Conservation (phyloP, 2,113 vertebrate genomes). For the Upupa epops region DNA sequence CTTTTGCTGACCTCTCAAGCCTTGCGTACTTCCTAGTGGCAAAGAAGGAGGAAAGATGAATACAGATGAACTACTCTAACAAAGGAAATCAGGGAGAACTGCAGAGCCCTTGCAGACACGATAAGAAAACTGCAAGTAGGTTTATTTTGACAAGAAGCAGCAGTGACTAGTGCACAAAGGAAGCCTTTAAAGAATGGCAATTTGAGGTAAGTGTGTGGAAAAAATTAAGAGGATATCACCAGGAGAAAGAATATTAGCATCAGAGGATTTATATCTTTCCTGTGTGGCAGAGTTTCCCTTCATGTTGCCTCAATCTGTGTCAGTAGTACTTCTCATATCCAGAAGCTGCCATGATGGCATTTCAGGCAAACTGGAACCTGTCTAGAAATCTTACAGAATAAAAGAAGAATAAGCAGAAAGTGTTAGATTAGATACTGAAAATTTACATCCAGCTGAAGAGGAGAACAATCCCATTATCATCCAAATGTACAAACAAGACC, state of each 20-base stretch:
- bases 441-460: neutral
- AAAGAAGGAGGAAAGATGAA: neutral
- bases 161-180: conserved; percentile 13
- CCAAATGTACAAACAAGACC: neutral
- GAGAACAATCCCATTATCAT: neutral
- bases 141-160: conserved; percentile 22
- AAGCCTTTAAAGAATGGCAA: neutral
- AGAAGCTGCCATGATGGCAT: neutral
- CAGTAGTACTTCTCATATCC: neutral
- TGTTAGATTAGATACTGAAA: neutral
- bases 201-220: neutral
- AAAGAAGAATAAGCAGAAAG: neutral
- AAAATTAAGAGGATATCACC: neutral
- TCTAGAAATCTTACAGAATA: neutral
- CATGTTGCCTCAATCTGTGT: neutral
- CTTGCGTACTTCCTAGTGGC: neutral
- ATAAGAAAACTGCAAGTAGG: neutral
- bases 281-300: neutral
- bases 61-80: neutral
- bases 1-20: neutral
- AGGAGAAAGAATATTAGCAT: neutral
- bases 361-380: neutral
- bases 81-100: neutral
- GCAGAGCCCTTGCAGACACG: neutral
- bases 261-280: neutral